Evolutionary conservation across 2,888 invertebrate species (phyloP), one percentile per base, ranked within the genome.

Genomic region (Pammene fasciana): DNA sequence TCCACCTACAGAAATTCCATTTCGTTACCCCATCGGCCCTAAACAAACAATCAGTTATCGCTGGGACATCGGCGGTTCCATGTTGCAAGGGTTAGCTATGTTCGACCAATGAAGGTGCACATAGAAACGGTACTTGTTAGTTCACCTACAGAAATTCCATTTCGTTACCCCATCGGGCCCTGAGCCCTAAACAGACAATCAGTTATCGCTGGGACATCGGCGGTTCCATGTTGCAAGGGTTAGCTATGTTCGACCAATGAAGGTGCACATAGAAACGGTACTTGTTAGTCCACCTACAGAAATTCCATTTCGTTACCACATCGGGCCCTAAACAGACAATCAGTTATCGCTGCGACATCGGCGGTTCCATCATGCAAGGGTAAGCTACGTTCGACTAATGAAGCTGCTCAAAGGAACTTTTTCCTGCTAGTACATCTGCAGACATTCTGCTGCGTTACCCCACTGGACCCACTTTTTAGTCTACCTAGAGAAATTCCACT

Each of bases 181-280:
- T 6, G 7, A 36, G 36, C 38, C 59, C 45, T 57, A 57, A 41
- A n/a, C 65, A 41, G 54, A 67, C 60, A 67, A 67, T 66, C 67
- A 45, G 11, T 14, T 26, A 26, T 26, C 26, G 26, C 26, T 26
- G 26, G 26, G 26, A 26, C 26, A 26, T 26, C 26, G 26, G 26
- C 26, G 2, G 26, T 26, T 26, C 26, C 26, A 26, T 26, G 26
- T 26, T 26, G 26, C 26, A 26, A 26, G 26, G 26, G 26, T 26
- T 26, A 26, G 26, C 26, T 26, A 26, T 4, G 26, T 54, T 46
- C 60, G n/a, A 8, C 10, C 14, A n/a, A 14, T 16, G 16, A 52
- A 3, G 54, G 67, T n/a, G 54, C 43, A 6, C 38, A 38, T 9
- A 38, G 38, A 9, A 38, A 38, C 9, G 38, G 9, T 9, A 38